Percentiles rank a stretch among this genome's conserved stretches.
Evolutionary conservation across 2,888 invertebrate species (phyloP).

Genomic region (Acanthoscelides obtectus): DNA sequence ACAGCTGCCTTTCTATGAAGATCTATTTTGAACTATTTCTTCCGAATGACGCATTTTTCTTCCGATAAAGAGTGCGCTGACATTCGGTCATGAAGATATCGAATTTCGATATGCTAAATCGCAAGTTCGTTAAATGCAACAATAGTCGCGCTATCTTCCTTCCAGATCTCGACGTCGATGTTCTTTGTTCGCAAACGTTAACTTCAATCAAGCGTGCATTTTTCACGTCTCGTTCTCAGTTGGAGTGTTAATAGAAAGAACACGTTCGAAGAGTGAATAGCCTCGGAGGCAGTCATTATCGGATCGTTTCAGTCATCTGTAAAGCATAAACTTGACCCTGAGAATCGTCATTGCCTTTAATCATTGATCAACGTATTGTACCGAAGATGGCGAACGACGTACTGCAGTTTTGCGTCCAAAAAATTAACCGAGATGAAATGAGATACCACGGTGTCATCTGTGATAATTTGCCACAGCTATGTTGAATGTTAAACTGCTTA

Average conservation of each 20-base stretch:
- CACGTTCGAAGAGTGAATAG: not conserved
- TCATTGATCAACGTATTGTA: too few species aligned
- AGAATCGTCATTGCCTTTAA: too few species aligned
- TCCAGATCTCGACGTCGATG: not conserved
- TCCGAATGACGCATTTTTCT: not conserved
- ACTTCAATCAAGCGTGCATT: not conserved
- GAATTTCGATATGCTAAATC: not conserved
- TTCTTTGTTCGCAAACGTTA: not conserved
- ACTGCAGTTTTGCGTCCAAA: too few species aligned
- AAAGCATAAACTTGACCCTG: not conserved
- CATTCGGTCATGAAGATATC: not conserved
- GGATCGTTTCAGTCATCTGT: not conserved
- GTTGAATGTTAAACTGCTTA: too few species aligned
- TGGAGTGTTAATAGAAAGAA: not conserved
- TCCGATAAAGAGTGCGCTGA: not conserved
- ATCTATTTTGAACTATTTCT: not conserved
- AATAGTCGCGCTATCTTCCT: not conserved
- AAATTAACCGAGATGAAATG: too few species aligned
- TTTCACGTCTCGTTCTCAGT: not conserved
- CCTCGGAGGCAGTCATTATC: not conserved
- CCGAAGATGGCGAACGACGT: too few species aligned
- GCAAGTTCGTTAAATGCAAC: not conserved
- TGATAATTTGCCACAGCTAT: too few species aligned
- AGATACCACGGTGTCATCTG: too few species aligned
- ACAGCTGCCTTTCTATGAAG: too few species aligned